These are phyloP conservation scores for Cyrtorhinus lividipennis DNA, from an alignment of 1,140 invertebrate species.

Conservation along the genomic window DNA sequence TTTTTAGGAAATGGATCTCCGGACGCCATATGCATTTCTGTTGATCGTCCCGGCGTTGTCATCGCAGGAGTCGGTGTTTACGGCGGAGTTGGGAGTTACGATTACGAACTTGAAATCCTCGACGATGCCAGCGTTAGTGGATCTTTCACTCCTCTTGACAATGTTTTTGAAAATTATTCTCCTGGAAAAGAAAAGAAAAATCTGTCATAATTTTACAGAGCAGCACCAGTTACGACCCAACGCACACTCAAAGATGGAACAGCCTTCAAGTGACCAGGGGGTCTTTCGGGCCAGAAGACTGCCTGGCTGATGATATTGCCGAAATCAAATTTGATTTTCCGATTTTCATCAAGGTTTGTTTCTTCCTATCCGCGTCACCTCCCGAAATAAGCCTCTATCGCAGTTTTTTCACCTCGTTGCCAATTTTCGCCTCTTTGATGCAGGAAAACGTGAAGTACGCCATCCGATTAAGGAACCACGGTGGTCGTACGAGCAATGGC, in stretches of 20 bases:
- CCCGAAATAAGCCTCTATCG: background rate
- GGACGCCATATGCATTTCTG: slow-evolving; percentile 89
- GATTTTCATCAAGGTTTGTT: slow-evolving; percentile 59
- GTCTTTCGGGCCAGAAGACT: slow-evolving; percentile 60
- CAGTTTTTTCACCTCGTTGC: too few relatives aligned
- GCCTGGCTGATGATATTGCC: slow-evolving; percentile 58
- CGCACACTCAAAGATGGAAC: slow-evolving; percentile 51
- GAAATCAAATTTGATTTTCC: slow-evolving; percentile 85
- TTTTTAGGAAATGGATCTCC: slow-evolving; percentile 73
- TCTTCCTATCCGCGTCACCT: too few relatives aligned
- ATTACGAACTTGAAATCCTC: slow-evolving; percentile 82
- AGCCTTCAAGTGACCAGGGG: slow-evolving; percentile 57
- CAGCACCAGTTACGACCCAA: slow-evolving; percentile 36
- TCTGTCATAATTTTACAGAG: slow-evolving; percentile 27
- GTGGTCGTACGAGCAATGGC: slow-evolving; percentile 83
- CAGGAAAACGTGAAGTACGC: slow-evolving; percentile 81
- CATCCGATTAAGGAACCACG: slow-evolving; percentile 72
- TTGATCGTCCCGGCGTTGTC: slow-evolving; percentile 76
- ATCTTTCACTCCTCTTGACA: background rate
- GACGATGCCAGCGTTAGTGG: slow-evolving; percentile 50
- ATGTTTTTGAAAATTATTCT: background rate
- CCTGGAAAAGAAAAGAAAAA: background rate
- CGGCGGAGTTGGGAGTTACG: slow-evolving; percentile 69
- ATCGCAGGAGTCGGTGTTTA: slow-evolving; percentile 82
- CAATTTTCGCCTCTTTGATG: slow-evolving; percentile 12